Evolutionary conservation across 2,797 vertebrate genomes (phyloP), one percentile per base, ranked within the genome.

Genomic region (Cirrhinus molitorella): DNA sequence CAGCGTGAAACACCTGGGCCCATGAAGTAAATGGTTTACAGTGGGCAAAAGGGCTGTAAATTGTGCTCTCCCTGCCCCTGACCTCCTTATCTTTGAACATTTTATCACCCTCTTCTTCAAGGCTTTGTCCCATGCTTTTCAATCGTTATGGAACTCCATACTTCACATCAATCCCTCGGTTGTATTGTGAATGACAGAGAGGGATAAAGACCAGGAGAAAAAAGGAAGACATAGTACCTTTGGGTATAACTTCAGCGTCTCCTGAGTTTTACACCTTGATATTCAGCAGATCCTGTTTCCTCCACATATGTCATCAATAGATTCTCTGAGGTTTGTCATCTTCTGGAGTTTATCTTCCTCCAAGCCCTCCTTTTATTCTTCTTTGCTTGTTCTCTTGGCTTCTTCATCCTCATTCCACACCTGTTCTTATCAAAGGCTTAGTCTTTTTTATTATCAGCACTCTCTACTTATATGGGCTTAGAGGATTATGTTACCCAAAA

Each of bases 201-300:
- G 65, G 79, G 84, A 91, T 85, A 88, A 87, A 89, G 90, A 92
- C 90, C 89, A 89, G 90, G 92, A 91, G 89, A 91, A 91, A 90
- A 90, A 90, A 91, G 89, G 90, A 90, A 92, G 89, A 90, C 67
- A 80, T 34, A 19, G 37, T 21, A 71, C 9, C 68, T 65, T 51
- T 78, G 43, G 28, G 59, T 77, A 61, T 61, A 77, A 92, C 92
- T 91, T 92, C 88, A 91, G 85, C 63, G 40, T 81, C 65, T 76
- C 59, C 73, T 57, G 31, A 51, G 40, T 40, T 57, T 76, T 57
- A 14, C 55, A 67, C 61, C 40, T 57, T 72, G 25, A 23, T 63
- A 25, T 72, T 83, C 67, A 75, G 49, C 73, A 45, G 61, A 57
- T 65, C 68, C 8, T 23, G 43, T 51, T 87, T 43, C 7, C 57